Base-by-base conservation (phyloP, 2,797 vertebrate species). In the Streptopelia turtur region DNA sequence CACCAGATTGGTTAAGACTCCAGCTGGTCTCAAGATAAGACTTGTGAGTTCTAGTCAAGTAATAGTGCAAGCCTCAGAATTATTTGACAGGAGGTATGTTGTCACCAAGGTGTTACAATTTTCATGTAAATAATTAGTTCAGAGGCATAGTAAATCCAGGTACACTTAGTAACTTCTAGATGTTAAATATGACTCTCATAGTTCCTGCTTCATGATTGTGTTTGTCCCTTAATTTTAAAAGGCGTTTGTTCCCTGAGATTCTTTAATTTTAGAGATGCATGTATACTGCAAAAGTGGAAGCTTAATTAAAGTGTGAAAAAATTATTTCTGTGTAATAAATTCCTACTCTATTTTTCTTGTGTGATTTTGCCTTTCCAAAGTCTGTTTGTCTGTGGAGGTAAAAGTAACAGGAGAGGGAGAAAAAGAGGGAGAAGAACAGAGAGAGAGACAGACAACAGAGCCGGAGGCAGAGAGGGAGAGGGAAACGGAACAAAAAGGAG, bases 201-300 rank as follows among this genome's bases (percentile, higher is more conserved):
- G 33, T 39, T 71, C 8, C 57, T 68, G 16, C 10, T 70, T 31
- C n/a, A 21, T 50, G 5, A 22, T 31, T 66, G 4, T 66, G 6
- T 39, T 71, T 74, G 41, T 55, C 24, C 14, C 10, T 56, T 78
- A 52, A 47, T n/a, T 8, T 47, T 75, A 47, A 68, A 78, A 61
- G 3, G 9, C 9, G 1, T 17, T 69, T 52, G 3, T 56, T 83
- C 7, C 31, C n/a, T 0, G 0, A 47, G 22, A 27, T 59, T 70
- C 56, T 65, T 89, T 57, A 31, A 17, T 61, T 75, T 66, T 52
- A 55, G 30, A 39, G 9, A 39, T 71, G 3, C 17, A n/a, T 2
- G 1, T 59, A 37, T 13, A 21, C 39, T 78, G 47, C 57, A 86
- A 94, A 77, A 74, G 6, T 49, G 16, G 22, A 83, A 68, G 9